Evolutionary conservation across 2,797 vertebrate genomes (phyloP).

Genomic region (Hirundo rustica): DNA sequence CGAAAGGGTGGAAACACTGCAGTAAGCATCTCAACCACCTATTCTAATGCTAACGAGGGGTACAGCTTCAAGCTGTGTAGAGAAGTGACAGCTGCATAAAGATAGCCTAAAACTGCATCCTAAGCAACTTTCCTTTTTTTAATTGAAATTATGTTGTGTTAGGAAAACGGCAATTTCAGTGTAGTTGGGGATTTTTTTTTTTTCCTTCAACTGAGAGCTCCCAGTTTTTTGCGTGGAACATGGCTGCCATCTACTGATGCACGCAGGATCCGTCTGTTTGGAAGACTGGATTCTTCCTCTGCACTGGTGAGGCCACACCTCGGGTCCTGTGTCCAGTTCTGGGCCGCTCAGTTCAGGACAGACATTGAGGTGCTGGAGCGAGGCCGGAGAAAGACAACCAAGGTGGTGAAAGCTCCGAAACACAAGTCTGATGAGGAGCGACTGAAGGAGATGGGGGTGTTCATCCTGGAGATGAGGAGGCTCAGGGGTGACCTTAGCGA

Average conservation of each 20-base stretch:
- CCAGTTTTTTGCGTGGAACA: neutral
- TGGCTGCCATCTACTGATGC: slow-evolving; percentile 42
- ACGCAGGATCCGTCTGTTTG: rapidly evolving
- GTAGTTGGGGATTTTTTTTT: neutral
- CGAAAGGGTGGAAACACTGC: neutral
- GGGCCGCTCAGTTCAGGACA: neutral
- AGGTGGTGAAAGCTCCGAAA: neutral
- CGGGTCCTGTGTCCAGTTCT: neutral
- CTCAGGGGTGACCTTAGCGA: rapidly evolving
- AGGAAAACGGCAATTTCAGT: neutral
- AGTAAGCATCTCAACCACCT: neutral
- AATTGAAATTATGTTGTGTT: neutral
- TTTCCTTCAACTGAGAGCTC: neutral
- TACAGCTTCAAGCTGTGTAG: neutral
- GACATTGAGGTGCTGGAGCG: neutral
- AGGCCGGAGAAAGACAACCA: neutral
- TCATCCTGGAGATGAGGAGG: neutral
- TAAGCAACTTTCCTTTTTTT: neutral
- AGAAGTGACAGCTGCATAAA: neutral
- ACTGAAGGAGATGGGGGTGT: neutral
- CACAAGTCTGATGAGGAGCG: neutral
- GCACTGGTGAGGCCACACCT: neutral
- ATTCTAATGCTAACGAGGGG: neutral
- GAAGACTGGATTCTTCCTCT: neutral
- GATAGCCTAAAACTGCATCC: neutral